A percentile compares a stretch with the other conserved stretches of the same genome.
These are phyloP conservation scores for Bagarius yarrelli DNA, from an alignment of 2,113 vertebrate genomes.

Conservation along the genomic window DNA sequence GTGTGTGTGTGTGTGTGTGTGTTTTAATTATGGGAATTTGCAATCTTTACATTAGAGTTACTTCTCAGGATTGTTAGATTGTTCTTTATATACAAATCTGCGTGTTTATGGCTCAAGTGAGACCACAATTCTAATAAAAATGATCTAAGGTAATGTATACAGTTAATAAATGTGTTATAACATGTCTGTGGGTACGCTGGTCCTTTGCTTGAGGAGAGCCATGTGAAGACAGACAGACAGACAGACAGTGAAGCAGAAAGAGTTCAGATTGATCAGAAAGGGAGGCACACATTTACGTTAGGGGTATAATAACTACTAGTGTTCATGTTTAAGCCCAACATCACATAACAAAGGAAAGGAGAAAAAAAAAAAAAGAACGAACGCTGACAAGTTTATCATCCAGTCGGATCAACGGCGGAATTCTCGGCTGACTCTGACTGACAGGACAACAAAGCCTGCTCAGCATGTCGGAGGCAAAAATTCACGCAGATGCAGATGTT, in stretches of 20 bases:
- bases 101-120: not conserved
- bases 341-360: conserved; percentile 62
- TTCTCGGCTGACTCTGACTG: conserved; percentile 69
- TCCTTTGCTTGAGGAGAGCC: not conserved
- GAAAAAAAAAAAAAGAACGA: conserved; percentile 54
- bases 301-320: conserved; percentile 22
- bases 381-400: conserved; percentile 80
- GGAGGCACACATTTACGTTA: conserved; percentile 9
- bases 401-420: conserved; percentile 69
- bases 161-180: not conserved
- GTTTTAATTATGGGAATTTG: too few relatives aligned
- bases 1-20: too few relatives aligned
- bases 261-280: not conserved
- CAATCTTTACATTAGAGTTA: too few relatives aligned
- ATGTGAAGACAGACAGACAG: not conserved
- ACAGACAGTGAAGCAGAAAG: not conserved
- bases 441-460: conserved; percentile 71
- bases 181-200: too few relatives aligned
- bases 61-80: too few relatives aligned
- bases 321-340: conserved; percentile 25
- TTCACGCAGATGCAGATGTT: conserved; percentile 62
- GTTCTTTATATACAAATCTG: not conserved
- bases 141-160: not conserved
- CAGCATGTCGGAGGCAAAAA: conserved; percentile 56
- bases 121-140: not conserved